These are phyloP conservation scores for Melinaea menophilus DNA, from an alignment of 2,888 invertebrate genomes.

Conservation along the genomic window DNA sequence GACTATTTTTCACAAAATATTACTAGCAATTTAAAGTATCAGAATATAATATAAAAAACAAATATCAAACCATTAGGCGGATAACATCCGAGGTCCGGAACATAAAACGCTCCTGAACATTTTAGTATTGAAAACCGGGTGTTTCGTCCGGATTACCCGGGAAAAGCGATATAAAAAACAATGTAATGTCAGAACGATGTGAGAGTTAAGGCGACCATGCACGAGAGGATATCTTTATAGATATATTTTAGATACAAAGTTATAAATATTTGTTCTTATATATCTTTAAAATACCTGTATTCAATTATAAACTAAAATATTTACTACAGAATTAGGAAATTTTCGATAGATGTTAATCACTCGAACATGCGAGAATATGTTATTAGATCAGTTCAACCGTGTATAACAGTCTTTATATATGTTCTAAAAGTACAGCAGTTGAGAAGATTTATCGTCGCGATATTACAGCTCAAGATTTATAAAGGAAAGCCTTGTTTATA, in stretches of 20 bases:
- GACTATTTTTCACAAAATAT: neutral
- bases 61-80: neutral
- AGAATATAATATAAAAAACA: conserved; percentile 5
- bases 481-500: conserved; percentile 19
- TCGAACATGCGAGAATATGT: too few species aligned
- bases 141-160: conserved; percentile 25
- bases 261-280: too few species aligned
- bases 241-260: too few species aligned
- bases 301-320: too few species aligned
- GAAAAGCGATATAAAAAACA: conserved; percentile 9
- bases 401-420: neutral
- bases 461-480: conserved; percentile 28
- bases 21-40: neutral
- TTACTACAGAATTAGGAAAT: too few species aligned
- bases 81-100: neutral
- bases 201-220: neutral
- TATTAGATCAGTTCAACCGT: neutral
- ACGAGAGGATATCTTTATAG: neutral
- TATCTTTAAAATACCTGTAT: too few species aligned
- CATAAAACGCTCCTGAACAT: conserved; percentile 6
- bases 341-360: too few species aligned
- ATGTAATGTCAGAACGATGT: conserved; percentile 7
- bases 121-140: conserved; percentile 14
- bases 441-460: conserved; percentile 27
- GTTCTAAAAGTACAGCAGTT: conserved; percentile 15